Base-by-base conservation (phyloP, 2,888 invertebrate species). In the Agrotis segetum region DNA sequence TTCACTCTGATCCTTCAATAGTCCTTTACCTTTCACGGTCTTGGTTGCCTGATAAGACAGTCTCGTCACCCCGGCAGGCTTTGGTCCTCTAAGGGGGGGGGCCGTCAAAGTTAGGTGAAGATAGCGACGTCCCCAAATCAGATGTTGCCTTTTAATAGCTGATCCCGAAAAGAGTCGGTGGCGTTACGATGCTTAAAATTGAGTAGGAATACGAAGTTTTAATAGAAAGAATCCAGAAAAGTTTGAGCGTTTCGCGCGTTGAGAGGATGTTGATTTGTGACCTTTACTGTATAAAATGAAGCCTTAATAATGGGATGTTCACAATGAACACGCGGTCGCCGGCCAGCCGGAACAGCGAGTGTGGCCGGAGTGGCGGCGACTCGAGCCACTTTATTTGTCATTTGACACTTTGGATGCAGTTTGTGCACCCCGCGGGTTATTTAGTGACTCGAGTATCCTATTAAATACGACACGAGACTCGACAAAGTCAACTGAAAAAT, bases 311-410 rank as follows among this genome's bases (percentile, higher is more conserved):
- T 47, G 60, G 46, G 17, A 59, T 64, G 17, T 55, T 19, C 24
- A 75, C 53, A 73, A 46, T 34, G 24, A 62, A 55, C 14, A 56
- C 55, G 16, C 44, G 64, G 47, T 17, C 73, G 67, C 44, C 44
- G 65, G 47, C 29, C 73, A 61, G 49, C 49, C 17, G 34, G 50
- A 44, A 71, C 67, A 73, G 69, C 76, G 74, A 79, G 40, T 19
- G 65, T 0, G 53, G 56, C 61, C 67, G 50, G 74, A 21, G 68
- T 74, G 52, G 74, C 34, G 68, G 74, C 58, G 14, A 56, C 29
- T 34, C 46, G 34, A 17, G 50, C 21, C 60, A 61, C 60, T 74
- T 74, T 47, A 74, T 62, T 68, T 74, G 47, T 59, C 58, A 74
- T 63, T 49, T 74, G 74, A 63, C 69, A 74, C 61, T 53, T 59